These are phyloP conservation scores for Micropoecilia bifurca DNA, from an alignment of 2,797 vertebrate species.

Conservation along the genomic window DNA sequence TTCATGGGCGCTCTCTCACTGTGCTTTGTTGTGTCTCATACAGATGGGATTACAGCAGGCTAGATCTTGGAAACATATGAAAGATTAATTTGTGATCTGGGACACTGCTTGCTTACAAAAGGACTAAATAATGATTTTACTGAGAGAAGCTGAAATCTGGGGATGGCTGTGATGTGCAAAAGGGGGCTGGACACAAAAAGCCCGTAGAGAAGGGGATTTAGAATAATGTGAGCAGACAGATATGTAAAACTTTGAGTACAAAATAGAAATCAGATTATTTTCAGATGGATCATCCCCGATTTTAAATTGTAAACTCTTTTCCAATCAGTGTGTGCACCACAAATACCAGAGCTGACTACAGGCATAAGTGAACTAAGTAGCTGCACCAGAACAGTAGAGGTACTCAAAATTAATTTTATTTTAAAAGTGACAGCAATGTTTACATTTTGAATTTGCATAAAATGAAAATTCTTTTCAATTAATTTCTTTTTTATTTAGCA, in stretches of 20 bases:
- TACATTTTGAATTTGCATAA: background rate
- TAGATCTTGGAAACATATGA: conserved; percentile 89
- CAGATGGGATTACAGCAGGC: conserved; percentile 88
- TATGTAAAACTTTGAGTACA: conserved; percentile 53
- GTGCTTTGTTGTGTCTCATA: conserved; percentile 86
- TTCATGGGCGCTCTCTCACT: conserved; percentile 82
- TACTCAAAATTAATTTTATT: background rate
- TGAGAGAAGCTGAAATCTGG: conserved; percentile 77
- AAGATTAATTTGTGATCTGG: conserved; percentile 88
- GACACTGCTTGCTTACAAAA: conserved; percentile 87
- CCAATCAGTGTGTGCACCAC: background rate
- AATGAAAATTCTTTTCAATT: background rate
- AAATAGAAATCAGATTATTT: background rate
- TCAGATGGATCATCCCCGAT: background rate
- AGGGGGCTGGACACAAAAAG: conserved; percentile 62
- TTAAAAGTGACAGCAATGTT: background rate
- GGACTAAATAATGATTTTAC: conserved; percentile 86
- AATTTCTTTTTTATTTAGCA: background rate
- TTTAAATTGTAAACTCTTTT: background rate
- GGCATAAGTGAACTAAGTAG: background rate
- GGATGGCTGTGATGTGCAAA: conserved; percentile 68
- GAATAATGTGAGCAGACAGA: conserved; percentile 67
- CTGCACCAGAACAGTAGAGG: background rate
- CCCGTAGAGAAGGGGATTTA: conserved; percentile 53
- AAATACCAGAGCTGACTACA: background rate